phyloP scores from a whole-genome alignment of 2,113 vertebrate genomes.

The Pedionomus torquatus region DNA sequence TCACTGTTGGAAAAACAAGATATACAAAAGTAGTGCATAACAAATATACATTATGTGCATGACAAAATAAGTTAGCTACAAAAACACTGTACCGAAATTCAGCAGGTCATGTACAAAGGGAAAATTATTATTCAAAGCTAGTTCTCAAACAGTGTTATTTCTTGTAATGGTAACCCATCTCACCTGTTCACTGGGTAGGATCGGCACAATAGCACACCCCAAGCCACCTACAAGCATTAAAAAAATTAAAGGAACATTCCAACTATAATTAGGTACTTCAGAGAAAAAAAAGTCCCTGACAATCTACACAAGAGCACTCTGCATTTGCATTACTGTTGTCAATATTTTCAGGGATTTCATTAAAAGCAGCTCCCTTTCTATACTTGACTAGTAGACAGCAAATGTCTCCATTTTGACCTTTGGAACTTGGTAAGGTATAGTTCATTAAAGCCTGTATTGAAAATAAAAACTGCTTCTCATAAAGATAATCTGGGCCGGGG shows the following conservation, averaged over 20 bases:
- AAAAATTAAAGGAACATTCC: constrained; percentile 81
- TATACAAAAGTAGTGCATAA: constrained; percentile 99
- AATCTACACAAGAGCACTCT: constrained; percentile 92
- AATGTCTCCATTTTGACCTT: constrained; percentile 89
- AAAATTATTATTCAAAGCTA: constrained; percentile 99
- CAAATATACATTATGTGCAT: constrained; percentile 99
- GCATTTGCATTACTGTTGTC: constrained; percentile 77
- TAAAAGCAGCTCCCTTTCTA: constrained; percentile 78
- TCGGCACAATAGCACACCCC: constrained; percentile 95
- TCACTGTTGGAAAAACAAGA: constrained; percentile 99
- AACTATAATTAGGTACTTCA: constrained; percentile 78
- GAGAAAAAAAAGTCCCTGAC: constrained; percentile 92
- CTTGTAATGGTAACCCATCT: constrained; percentile 93
- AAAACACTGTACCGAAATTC: constrained; percentile 99
- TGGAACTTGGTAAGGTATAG: constrained; percentile 77
- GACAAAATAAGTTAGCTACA: constrained; percentile 99
- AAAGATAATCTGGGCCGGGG: constrained; percentile 53
- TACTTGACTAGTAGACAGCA: constrained; percentile 80
- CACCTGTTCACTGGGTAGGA: constrained; percentile 93
- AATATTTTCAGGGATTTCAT: constrained; percentile 78
- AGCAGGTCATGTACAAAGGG: constrained; percentile 99
- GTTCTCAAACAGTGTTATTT: constrained; percentile 99
- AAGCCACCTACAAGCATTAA: constrained; percentile 86
- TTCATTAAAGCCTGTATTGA: constrained; percentile 80
- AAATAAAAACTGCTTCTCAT: constrained; percentile 82